phyloP scores from a whole-genome alignment of 1,140 invertebrate species.

The Brevipalpus yothersi region DNA sequence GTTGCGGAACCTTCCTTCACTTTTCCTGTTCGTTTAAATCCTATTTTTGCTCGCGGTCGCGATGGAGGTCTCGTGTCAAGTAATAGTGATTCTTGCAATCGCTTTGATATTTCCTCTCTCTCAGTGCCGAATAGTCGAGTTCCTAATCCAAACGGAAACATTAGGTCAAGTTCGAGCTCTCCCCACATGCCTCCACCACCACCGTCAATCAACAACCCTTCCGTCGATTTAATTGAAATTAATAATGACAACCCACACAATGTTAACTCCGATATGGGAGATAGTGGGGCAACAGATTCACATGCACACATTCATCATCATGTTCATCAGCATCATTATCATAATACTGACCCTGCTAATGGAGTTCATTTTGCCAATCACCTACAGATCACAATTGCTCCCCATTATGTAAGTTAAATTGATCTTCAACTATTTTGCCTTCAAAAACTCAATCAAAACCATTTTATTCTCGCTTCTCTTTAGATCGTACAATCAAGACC shows the following conservation, averaged over 20 bases:
- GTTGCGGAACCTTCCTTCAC: no score
- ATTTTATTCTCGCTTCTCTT: background rate
- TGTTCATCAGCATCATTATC: slow-evolving; percentile 37
- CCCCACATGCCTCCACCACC: background rate
- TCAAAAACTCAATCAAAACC: background rate
- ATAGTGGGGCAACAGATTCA: background rate
- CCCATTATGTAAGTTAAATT: slow-evolving; percentile 14
- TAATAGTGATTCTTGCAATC: background rate
- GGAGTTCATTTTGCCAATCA: slow-evolving; percentile 23
- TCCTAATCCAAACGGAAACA: background rate
- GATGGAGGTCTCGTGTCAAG: background rate
- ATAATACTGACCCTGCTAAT: slow-evolving; percentile 22
- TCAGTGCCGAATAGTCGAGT: background rate
- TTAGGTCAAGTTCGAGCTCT: background rate
- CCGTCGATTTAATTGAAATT: background rate
- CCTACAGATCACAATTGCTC: slow-evolving; percentile 27
- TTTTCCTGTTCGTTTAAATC: background rate
- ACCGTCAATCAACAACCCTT: background rate
- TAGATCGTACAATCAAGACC: background rate
- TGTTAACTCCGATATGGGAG: background rate
- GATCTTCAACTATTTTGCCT: no score
- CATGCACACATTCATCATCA: slow-evolving; percentile 37
- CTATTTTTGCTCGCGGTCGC: background rate
- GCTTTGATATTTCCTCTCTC: slow-evolving; percentile 1
- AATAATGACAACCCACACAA: background rate